Base-by-base conservation (phyloP, 2,888 invertebrate genomes). In the Caenorhabditis becei region DNA sequence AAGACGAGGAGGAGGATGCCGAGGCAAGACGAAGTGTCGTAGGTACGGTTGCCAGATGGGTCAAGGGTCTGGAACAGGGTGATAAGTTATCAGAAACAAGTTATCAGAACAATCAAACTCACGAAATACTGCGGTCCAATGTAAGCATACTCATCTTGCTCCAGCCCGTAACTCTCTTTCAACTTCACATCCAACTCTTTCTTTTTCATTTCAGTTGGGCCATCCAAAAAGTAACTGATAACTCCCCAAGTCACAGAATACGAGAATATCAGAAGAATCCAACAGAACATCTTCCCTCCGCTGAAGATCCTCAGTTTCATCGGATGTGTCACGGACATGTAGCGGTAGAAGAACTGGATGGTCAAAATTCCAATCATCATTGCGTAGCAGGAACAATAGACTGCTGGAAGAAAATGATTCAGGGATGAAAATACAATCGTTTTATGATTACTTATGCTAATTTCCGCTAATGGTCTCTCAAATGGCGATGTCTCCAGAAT, bases 301-400 rank as follows among this genome's bases (percentile, higher is more conserved):
- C 51, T 41, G 51, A 74, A 65, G 26, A 37, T 35, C 10, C 35
- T 37, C 23, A 49, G 20, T 26, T 47, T 28, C 14, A 77, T 26
- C 5, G 65, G 56, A 53, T 63, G 23, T 0, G 63, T 47, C 24
- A 78, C 71, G 8, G 77, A 66, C 1, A 71, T 54, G 35, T 78
- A 78, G 14, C 77, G 62, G 32, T 78, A 78, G 63, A 78, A 51
- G 51, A 78, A 78, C 28, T 78, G 77, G 23, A 69, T 23, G 8
- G 65, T 59, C 5, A 78, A 24, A 1, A 78, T 28, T 0, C 65
- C 58, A 10, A 78, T 53, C 20, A 66, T 49, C 70, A 78, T 70
- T 1, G 66, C 77, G 44, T 78, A 78, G 20, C 70, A 78, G 8
- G 77, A 78, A 26, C 77, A 78, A 44, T 78, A 70, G 51, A 71